phyloP scores from a whole-genome alignment of 2,888 invertebrate genomes.

The Lasioglossum oenotherae region DNA sequence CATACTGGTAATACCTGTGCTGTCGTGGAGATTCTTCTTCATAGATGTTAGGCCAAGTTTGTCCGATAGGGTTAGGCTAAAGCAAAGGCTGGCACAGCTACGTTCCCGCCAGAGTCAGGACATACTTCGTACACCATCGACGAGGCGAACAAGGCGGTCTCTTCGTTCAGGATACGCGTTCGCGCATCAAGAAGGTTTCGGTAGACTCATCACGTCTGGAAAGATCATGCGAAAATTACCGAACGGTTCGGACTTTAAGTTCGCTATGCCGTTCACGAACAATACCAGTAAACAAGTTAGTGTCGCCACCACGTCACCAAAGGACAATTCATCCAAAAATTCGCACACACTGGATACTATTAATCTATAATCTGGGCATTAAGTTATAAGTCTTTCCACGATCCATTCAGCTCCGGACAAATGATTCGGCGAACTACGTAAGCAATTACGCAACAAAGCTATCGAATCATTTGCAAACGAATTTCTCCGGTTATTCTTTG shows the following conservation, averaged over 20 bases:
- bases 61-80: conserved; percentile 95
- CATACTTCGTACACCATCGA: conserved; percentile 93
- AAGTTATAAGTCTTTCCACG: conserved; percentile 70
- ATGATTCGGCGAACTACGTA: conserved; percentile 21
- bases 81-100: conserved; percentile 89
- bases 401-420: conserved; percentile 42
- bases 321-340: conserved; percentile 79
- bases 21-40: conserved; percentile 98
- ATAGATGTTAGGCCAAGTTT: conserved; percentile 96
- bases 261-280: conserved; percentile 87
- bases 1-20: conserved; percentile 95
- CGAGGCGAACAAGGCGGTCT: conserved; percentile 94
- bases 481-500: conserved; percentile 1
- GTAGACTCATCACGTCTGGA: conserved; percentile 97
- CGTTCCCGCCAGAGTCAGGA: conserved; percentile 90
- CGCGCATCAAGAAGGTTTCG: conserved; percentile 99
- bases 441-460: conserved; percentile 20
- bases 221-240: conserved; percentile 96
- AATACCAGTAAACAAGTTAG: conserved; percentile 82
- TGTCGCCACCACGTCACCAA: conserved; percentile 81
- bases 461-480: conserved; percentile 22
- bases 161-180: conserved; percentile 99
- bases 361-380: conserved; percentile 73
- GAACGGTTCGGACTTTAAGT: conserved; percentile 90
- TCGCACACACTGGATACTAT: conserved; percentile 81